These are phyloP conservation scores for Halisarca cf. caerulea DNA, from an alignment of 37 sponge, comb jelly and placozoan genomes.

Conservation along the genomic window DNA sequence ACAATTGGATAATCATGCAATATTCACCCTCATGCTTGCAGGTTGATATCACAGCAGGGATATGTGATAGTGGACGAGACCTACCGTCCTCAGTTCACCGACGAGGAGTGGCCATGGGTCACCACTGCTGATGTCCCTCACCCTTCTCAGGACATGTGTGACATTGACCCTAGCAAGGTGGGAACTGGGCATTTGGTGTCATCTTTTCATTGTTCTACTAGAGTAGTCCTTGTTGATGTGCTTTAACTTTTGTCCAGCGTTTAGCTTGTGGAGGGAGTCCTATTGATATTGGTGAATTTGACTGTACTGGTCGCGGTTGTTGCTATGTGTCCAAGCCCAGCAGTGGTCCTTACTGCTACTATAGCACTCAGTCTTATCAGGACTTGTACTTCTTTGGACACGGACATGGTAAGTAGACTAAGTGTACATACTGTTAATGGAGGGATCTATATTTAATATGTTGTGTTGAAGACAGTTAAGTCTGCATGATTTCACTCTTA, in stretches of 20 bases:
- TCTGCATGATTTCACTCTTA: too few relatives aligned
- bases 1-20: neutral
- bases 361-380: conserved; percentile 22
- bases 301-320: conserved; percentile 67
- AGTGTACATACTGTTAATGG: too few relatives aligned
- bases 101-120: conserved; percentile 69
- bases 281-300: conserved; percentile 34
- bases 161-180: conserved; percentile 16
- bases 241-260: neutral
- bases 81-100: conserved; percentile 50
- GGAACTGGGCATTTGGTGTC: neutral
- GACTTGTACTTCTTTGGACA: conserved; percentile 84
- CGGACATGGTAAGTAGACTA: conserved; percentile 59
- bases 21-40: neutral
- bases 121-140: conserved; percentile 17
- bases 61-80: conserved; percentile 79
- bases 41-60: conserved; percentile 57
- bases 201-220: neutral
- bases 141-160: conserved; percentile 26
- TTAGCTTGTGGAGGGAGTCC: conserved; percentile 51
- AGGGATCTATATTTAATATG: too few relatives aligned
- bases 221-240: neutral
- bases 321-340: conserved; percentile 32
- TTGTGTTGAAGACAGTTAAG: too few relatives aligned
- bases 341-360: conserved; percentile 51